Evolutionary conservation across 2,797 vertebrate genomes (phyloP).

Genomic region (Sarcophilus harrisii): DNA sequence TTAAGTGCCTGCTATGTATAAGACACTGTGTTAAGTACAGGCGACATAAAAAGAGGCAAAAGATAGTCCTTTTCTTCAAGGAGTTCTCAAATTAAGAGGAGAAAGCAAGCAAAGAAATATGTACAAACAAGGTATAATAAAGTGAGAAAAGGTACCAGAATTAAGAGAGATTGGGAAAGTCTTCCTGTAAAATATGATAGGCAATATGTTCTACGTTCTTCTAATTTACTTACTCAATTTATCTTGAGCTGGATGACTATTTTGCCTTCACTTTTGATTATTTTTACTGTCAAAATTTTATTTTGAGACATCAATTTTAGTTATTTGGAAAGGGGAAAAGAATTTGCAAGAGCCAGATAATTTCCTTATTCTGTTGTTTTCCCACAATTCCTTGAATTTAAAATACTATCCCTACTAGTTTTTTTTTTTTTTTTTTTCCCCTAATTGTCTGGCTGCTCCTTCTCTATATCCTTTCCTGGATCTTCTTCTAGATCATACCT

Average conservation of each 20-base stretch:
- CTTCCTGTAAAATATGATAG: too few relatives aligned
- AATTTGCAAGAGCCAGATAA: neutral
- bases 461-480: neutral
- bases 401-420: neutral
- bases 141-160: too few relatives aligned
- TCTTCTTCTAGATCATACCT: neutral
- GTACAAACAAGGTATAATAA: too few relatives aligned
- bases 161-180: too few relatives aligned
- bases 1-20: too few relatives aligned
- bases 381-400: neutral
- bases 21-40: too few relatives aligned
- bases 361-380: neutral
- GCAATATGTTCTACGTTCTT: too few relatives aligned
- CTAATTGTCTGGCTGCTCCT: neutral
- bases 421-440: neutral
- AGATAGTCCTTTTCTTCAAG: too few relatives aligned
- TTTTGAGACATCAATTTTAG: neutral
- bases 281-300: neutral
- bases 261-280: neutral
- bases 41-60: too few relatives aligned
- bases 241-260: neutral
- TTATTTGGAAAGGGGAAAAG: neutral
- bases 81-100: too few relatives aligned
- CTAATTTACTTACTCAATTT: neutral
- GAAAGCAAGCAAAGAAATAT: too few relatives aligned